Percentiles rank a stretch among this genome's conserved stretches.
phyloP scores from a whole-genome alignment of 2,797 vertebrate species.

The Eulemur mongoz region DNA sequence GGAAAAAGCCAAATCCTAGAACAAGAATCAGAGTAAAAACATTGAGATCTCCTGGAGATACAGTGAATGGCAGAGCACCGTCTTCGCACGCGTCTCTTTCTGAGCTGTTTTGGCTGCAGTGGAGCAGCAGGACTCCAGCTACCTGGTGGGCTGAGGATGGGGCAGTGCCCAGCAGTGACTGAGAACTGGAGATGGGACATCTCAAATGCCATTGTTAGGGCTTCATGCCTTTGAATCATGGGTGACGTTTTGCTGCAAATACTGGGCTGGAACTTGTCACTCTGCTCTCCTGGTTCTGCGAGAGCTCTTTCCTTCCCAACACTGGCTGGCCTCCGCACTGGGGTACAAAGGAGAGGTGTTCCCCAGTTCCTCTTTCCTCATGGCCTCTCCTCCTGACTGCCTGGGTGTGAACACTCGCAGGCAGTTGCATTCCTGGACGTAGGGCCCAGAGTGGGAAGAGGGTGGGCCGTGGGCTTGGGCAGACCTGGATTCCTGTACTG shows the following conservation, averaged over 20 bases:
- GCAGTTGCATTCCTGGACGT: neutral
- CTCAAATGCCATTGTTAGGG: neutral
- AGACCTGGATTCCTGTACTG: constrained; percentile 51
- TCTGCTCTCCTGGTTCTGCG: neutral
- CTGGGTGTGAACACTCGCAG: neutral
- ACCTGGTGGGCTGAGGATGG: neutral
- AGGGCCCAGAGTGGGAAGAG: constrained; percentile 8
- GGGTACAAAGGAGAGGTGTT: neutral
- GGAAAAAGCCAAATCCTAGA: neutral
- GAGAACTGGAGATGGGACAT: no score
- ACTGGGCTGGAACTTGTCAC: neutral
- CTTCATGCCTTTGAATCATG: neutral
- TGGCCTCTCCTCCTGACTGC: neutral
- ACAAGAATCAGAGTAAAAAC: neutral
- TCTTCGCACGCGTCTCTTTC: neutral
- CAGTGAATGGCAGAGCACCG: neutral
- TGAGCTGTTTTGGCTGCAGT: fast-evolving
- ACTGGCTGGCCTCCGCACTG: neutral
- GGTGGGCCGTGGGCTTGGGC: constrained; percentile 22
- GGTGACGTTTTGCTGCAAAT: neutral
- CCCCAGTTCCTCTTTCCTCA: no score
- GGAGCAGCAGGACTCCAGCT: neutral
- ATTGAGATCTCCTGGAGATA: neutral
- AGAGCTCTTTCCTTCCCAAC: neutral
- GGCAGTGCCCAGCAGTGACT: neutral